phyloP scores from a whole-genome alignment of 2,113 vertebrate genomes.

The Asarcornis scutulata region DNA sequence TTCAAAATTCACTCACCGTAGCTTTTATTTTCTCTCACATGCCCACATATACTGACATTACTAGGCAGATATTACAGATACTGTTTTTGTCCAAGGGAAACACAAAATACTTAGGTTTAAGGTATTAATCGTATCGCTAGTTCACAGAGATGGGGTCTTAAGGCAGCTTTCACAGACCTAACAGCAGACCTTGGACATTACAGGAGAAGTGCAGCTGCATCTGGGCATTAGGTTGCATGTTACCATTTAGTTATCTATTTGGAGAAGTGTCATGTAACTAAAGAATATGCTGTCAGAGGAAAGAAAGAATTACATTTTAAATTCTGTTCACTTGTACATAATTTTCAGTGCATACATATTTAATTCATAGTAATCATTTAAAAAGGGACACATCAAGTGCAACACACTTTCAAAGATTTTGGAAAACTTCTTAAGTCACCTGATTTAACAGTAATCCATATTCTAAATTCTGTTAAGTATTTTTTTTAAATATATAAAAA shows the following conservation, averaged over 20 bases:
- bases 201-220: background rate
- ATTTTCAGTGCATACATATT: background rate
- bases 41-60: background rate
- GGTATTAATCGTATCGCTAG: background rate
- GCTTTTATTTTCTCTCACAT: background rate
- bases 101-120: background rate
- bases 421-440: slow-evolving; percentile 15
- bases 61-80: background rate
- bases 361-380: slow-evolving; percentile 6
- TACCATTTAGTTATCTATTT: background rate
- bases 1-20: background rate
- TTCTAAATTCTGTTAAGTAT: background rate
- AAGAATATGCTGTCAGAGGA: background rate
- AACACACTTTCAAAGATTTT: background rate
- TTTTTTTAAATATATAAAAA: background rate
- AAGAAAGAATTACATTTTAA: background rate
- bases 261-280: background rate
- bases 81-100: background rate
- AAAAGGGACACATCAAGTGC: background rate
- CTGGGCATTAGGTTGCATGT: background rate
- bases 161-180: background rate
- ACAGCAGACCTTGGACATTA: background rate
- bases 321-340: background rate
- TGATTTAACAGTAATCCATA: background rate
- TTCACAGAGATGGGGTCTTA: background rate